These are phyloP conservation scores for Drosophila niveifrons DNA, from an alignment of 2,888 invertebrate genomes.

Conservation along the genomic window DNA sequence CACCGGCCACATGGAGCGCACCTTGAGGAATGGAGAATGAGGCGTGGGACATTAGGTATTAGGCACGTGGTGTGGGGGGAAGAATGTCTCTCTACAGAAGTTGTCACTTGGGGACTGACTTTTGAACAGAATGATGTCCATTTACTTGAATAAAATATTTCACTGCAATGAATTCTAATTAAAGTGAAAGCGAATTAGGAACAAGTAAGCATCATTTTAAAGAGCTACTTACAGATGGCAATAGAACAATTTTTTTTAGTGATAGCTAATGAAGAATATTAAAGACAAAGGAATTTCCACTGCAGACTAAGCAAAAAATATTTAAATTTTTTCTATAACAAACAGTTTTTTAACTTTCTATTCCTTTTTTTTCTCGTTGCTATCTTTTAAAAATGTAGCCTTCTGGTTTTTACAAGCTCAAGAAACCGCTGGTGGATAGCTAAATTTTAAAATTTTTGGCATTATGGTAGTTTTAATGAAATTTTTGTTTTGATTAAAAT, in stretches of 20 bases:
- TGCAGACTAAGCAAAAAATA: too few relatives aligned
- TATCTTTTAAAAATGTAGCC: too few relatives aligned
- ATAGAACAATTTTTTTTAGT: background rate
- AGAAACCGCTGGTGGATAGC: too few relatives aligned
- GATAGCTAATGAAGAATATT: too few relatives aligned
- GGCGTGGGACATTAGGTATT: background rate
- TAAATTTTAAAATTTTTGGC: too few relatives aligned
- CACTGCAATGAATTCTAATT: constrained; percentile 49
- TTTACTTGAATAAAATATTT: constrained; percentile 65
- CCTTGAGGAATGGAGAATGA: background rate
- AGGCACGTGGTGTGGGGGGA: background rate
- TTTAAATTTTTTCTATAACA: too few relatives aligned
- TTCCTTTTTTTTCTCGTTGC: too few relatives aligned
- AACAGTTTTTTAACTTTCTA: too few relatives aligned
- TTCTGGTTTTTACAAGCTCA: too few relatives aligned
- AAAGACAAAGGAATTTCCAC: too few relatives aligned
- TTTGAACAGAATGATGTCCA: constrained; percentile 22
- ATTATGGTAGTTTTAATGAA: too few relatives aligned
- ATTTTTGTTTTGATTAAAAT: too few relatives aligned
- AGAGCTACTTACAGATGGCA: background rate
- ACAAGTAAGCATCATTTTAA: background rate
- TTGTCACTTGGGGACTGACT: constrained; percentile 46
- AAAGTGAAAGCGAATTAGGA: constrained; percentile 29
- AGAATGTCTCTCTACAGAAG: constrained; percentile 22
- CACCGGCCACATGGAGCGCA: background rate